phyloP scores from a whole-genome alignment of 1,140 invertebrate species.

The Elymnias hypermnestra region DNA sequence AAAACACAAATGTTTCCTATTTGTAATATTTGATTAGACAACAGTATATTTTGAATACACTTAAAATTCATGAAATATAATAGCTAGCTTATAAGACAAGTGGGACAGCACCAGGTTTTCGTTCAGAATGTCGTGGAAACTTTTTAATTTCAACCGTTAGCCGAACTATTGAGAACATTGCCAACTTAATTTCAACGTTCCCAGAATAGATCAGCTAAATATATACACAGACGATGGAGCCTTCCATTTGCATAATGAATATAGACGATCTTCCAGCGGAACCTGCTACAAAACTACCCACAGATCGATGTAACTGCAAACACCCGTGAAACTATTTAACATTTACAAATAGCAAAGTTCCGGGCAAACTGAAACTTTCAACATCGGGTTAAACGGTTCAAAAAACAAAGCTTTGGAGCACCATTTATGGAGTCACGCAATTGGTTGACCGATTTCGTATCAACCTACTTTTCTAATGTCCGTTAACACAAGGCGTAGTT shows the following conservation, averaged over 20 bases:
- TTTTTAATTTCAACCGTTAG: not conserved
- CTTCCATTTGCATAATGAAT: slow-evolving; percentile 65
- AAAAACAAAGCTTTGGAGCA: slow-evolving; percentile 27
- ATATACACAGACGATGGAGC: slow-evolving; percentile 34
- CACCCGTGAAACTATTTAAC: slow-evolving; percentile 36
- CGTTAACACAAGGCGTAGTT: slow-evolving; percentile 18
- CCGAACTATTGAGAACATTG: not conserved
- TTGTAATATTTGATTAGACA: too few species aligned
- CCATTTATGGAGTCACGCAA: slow-evolving; percentile 52
- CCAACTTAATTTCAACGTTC: slow-evolving; percentile 17
- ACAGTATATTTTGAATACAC: too few species aligned
- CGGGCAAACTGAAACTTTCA: slow-evolving; percentile 27
- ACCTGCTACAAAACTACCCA: slow-evolving; percentile 36
- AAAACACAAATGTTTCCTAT: too few species aligned
- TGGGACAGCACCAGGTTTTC: too few species aligned
- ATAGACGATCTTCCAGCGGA: slow-evolving; percentile 37
- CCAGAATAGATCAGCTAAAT: slow-evolving; percentile 53
- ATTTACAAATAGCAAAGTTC: slow-evolving; percentile 32
- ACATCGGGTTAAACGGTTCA: slow-evolving; percentile 19
- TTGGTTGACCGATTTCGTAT: slow-evolving; percentile 50
- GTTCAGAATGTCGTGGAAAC: too few species aligned
- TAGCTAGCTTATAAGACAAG: too few species aligned
- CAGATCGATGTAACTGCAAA: slow-evolving; percentile 30
- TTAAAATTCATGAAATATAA: too few species aligned
- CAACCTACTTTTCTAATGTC: slow-evolving; percentile 43